phyloP scores from a whole-genome alignment of 2,113 vertebrate genomes.

The Anarrhichthys ocellatus region DNA sequence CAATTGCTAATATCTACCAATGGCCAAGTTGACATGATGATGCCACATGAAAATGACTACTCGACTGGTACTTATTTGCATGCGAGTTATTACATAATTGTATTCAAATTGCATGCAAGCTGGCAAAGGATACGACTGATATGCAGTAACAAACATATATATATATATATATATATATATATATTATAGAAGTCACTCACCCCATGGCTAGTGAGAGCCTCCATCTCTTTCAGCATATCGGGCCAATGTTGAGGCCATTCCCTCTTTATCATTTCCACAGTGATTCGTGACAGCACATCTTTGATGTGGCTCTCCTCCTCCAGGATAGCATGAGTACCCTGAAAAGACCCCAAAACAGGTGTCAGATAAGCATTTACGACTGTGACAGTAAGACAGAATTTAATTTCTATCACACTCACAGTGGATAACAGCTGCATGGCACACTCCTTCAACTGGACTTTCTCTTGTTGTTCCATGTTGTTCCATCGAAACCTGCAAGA shows the following conservation, averaged over 20 bases:
- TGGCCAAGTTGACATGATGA: neutral
- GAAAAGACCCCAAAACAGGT: conserved; percentile 19
- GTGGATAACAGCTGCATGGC: conserved; percentile 88
- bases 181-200: conserved; percentile 76
- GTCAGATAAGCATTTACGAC: neutral
- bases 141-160: neutral
- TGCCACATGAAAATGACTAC: conserved; percentile 30
- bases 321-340: conserved; percentile 93
- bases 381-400: conserved; percentile 58
- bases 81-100: conserved; percentile 8
- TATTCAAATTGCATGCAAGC: conserved; percentile 25
- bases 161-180: neutral
- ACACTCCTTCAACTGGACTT: conserved; percentile 93
- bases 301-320: conserved; percentile 97
- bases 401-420: conserved; percentile 69
- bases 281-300: conserved; percentile 93
- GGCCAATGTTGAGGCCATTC: conserved; percentile 99
- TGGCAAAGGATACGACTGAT: neutral
- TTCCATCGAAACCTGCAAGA: conserved; percentile 93
- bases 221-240: conserved; percentile 96
- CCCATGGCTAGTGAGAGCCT: conserved; percentile 90
- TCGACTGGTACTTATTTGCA: conserved; percentile 26
- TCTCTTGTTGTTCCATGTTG: conserved; percentile 91
- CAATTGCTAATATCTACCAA: neutral
- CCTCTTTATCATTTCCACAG: conserved; percentile 98